These are phyloP conservation scores for Pristionchus entomophagus DNA, from an alignment of 2,888 invertebrate genomes.

Conservation along the genomic window DNA sequence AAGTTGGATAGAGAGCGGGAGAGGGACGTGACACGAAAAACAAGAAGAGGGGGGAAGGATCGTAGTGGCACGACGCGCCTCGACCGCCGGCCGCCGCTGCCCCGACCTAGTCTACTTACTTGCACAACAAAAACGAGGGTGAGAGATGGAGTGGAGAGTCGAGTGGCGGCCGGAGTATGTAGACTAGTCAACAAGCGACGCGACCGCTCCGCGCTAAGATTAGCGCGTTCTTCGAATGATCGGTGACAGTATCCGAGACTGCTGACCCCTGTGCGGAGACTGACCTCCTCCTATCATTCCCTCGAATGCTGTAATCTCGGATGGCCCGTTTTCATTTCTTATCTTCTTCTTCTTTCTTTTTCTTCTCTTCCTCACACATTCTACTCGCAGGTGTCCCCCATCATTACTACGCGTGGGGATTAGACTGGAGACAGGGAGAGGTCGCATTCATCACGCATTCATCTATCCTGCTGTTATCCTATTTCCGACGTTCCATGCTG, in stretches of 20 bases:
- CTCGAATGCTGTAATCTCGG: background rate
- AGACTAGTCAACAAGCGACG: slow-evolving; percentile 41
- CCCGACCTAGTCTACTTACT: slow-evolving; percentile 26
- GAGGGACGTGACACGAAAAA: slow-evolving; percentile 1
- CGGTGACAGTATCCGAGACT: background rate
- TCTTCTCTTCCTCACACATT: slow-evolving; percentile 11
- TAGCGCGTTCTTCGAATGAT: background rate
- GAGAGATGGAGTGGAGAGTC: background rate
- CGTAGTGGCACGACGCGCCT: too few relatives aligned
- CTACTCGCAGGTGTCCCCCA: slow-evolving; percentile 8
- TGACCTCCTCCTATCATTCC: background rate
- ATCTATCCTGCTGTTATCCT: background rate
- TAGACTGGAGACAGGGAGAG: background rate
- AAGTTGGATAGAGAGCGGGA: slow-evolving; percentile 12
- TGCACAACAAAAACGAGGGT: slow-evolving; percentile 2
- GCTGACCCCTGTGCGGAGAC: background rate
- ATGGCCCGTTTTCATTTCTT: background rate
- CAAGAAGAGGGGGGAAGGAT: background rate
- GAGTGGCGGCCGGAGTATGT: background rate
- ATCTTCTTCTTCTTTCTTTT: background rate
- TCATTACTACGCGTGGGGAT: background rate
- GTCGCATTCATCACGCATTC: background rate
- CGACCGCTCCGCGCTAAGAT: slow-evolving; percentile 44
- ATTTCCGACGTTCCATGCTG: background rate
- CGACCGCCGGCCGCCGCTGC: too few relatives aligned